Conservation (phyloP, 1,140 invertebrate genomes). For the Thrips palmi region DNA sequence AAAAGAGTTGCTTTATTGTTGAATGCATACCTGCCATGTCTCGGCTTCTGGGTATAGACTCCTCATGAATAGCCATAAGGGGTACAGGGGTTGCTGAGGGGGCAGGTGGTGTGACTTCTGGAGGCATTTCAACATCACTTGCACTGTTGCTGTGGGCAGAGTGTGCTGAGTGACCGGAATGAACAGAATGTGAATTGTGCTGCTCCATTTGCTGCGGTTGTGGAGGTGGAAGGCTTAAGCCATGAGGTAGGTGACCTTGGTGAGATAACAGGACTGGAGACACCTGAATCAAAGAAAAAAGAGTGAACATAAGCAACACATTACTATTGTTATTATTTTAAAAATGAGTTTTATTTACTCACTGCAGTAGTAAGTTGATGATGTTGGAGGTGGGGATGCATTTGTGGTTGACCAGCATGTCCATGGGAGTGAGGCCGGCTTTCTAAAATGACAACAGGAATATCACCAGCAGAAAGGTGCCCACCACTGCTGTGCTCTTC, state of each 20-base stretch:
- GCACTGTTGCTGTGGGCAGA: no score
- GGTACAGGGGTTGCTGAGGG: constrained; percentile 31
- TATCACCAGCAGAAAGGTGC: constrained; percentile 10
- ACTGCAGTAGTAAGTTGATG: no score
- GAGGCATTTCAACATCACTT: constrained; percentile 26
- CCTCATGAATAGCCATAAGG: constrained; percentile 8
- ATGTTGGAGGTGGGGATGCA: constrained; percentile 2
- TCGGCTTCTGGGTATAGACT: constrained; percentile 11
- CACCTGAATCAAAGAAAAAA: neutral
- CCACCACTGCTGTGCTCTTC: constrained; percentile 14
- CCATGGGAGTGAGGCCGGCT: neutral
- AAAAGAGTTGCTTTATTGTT: neutral
- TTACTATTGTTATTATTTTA: no score
- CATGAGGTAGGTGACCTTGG: neutral
- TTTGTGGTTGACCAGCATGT: neutral
- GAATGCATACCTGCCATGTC: constrained; percentile 15
- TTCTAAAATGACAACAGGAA: constrained; percentile 14
- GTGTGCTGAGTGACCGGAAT: no score
- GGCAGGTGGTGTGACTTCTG: constrained; percentile 28
- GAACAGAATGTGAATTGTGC: no score
- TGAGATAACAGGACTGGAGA: neutral
- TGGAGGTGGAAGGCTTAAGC: neutral
- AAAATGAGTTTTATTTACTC: no score
- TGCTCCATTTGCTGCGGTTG: neutral
- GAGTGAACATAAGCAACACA: no score